phyloP scores from a whole-genome alignment of 1,140 invertebrate genomes.

The Vanessa tameamea region DNA sequence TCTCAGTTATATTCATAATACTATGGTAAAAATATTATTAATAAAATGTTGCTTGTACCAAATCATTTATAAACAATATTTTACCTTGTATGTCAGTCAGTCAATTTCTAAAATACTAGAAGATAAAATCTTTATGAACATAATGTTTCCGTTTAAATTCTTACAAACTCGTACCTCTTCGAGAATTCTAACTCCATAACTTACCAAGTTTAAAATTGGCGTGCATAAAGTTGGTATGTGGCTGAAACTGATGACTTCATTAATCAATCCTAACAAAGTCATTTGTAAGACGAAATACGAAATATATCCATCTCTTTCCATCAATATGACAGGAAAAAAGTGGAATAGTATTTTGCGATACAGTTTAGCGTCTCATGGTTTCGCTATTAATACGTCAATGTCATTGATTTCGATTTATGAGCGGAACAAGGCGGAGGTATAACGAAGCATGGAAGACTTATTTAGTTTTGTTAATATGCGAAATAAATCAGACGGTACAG shows the following conservation, averaged over 20 bases:
- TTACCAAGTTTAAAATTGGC: constrained; percentile 32
- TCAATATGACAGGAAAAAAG: constrained; percentile 32
- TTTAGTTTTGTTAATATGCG: constrained; percentile 24
- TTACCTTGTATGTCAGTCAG: too few species aligned
- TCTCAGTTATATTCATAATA: too few species aligned
- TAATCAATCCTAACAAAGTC: constrained; percentile 43
- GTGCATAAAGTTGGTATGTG: constrained; percentile 33
- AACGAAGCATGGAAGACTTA: constrained; percentile 17
- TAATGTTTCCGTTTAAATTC: too few species aligned
- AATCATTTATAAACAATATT: too few species aligned
- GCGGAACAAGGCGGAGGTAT: constrained; percentile 24
- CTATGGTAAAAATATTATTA: too few species aligned
- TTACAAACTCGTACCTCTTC: too few species aligned
- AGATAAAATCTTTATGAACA: too few species aligned
- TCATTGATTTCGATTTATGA: constrained; percentile 38
- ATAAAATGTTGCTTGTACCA: too few species aligned
- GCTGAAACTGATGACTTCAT: constrained; percentile 37
- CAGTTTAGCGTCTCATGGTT: constrained; percentile 24
- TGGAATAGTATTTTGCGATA: constrained; percentile 36
- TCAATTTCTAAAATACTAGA: too few species aligned
- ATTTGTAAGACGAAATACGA: constrained; percentile 37
- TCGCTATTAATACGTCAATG: constrained; percentile 27
- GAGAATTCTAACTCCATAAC: constrained; percentile 30
- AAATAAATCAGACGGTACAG: constrained; percentile 10
- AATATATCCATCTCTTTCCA: constrained; percentile 42